Evolutionary conservation across 1,140 invertebrate species (phyloP), one percentile per base, ranked within the genome.

Genomic region (Maniola jurtina): DNA sequence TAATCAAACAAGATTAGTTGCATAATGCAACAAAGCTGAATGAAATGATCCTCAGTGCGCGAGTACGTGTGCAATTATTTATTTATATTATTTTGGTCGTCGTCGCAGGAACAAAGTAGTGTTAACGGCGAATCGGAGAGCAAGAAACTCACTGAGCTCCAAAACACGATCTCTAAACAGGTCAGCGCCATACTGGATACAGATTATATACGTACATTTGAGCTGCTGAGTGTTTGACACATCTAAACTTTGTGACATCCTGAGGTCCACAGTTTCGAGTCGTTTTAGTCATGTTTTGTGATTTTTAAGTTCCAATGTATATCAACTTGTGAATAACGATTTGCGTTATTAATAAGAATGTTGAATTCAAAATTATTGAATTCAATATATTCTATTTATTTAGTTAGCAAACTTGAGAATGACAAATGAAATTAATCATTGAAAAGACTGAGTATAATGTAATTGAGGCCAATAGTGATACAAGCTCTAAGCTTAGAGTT

Each of bases 101-200:
- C 68, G 83, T 70, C 78, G 66, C 84, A 88, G 85, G 84, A 90
- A 76, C 84, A 76, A 81, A 84, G 74, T 89, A 88, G 75, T 83
- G 80, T 88, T 72, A 88, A 89, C 84, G 85, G 85, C 71, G 88
- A 89, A 73, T 75, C 80, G 72, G 87, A 86, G 69, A 77, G 75
- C 76, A 83, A 81, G 86, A 89, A 88, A 84, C 69, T 91, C 72
- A 84, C 76, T 79, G 97, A 98, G 88, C 94, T 98, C 72, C 96
- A 98, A 93, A 94, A 95, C 80, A 96, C 96, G 73, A 93, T 98
- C 79, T 97, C 98, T 84, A 98, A 98, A 90, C 97, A 98, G 94
- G 95, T 96, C 93, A 92, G 92, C 88, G 72, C 71, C 66, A 65
- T 67, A 16, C 72, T 66, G 64, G 59, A 62, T 55, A 36, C 55